These are phyloP conservation scores for Hoplodrina blanda DNA, from an alignment of 2,888 invertebrate species.

Conservation along the genomic window DNA sequence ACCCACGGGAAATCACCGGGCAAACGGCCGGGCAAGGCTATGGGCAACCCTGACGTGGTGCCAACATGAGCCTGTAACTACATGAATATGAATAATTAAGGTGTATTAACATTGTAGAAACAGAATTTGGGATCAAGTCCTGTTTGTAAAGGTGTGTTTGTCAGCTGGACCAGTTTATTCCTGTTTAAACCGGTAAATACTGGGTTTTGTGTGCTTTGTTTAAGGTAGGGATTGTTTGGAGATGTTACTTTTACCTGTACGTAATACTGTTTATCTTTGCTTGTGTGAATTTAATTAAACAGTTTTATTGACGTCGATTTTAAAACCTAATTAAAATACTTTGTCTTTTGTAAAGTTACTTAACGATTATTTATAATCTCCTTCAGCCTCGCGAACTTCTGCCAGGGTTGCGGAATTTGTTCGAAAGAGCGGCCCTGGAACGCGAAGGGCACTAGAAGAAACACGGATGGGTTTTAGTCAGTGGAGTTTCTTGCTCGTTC, in stretches of 20 bases:
- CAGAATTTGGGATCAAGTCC: constrained; percentile 39
- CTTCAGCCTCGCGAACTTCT: no score
- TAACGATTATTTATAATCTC: neutral
- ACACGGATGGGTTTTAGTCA: no score
- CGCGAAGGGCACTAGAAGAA: no score
- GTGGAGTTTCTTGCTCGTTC: no score
- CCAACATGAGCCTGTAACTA: constrained; percentile 24
- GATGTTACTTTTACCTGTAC: constrained; percentile 22
- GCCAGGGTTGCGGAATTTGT: no score
- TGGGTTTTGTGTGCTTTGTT: constrained; percentile 41
- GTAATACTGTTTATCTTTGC: constrained; percentile 19
- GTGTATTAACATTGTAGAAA: constrained; percentile 33
- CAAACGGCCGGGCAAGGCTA: constrained; percentile 23
- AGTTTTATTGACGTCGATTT: neutral
- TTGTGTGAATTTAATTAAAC: constrained; percentile 14
- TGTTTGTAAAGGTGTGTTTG: constrained; percentile 47
- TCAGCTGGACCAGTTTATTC: constrained; percentile 24
- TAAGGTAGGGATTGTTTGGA: constrained; percentile 30
- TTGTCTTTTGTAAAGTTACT: neutral
- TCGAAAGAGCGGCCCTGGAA: no score
- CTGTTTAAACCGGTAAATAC: constrained; percentile 43
- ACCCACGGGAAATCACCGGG: constrained; percentile 57
- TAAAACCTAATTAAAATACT: neutral
- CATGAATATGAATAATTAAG: constrained; percentile 50
- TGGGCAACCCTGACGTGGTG: constrained; percentile 19